These are phyloP conservation scores for Agrypnus murinus DNA, from an alignment of 2,888 invertebrate species.

Conservation along the genomic window DNA sequence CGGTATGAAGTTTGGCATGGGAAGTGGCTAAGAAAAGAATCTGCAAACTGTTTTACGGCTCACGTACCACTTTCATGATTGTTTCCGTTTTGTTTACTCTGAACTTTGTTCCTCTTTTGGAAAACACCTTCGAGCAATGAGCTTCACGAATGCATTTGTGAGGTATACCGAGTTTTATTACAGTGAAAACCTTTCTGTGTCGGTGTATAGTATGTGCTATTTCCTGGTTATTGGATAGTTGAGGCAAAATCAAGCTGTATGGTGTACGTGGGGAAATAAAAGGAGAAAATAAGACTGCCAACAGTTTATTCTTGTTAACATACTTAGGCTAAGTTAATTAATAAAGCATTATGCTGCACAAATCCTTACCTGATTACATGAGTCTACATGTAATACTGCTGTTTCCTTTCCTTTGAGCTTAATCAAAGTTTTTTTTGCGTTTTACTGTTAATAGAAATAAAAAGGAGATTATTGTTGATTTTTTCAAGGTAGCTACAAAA, in stretches of 20 bases:
- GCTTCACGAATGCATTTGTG: background rate
- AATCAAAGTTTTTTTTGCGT: background rate
- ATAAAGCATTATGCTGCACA: background rate
- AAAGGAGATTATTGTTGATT: background rate
- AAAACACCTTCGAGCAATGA: slow-evolving; percentile 9
- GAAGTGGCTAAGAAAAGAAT: slow-evolving; percentile 25
- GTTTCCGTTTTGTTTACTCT: slow-evolving; percentile 16
- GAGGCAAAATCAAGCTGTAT: background rate
- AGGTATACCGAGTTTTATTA: background rate
- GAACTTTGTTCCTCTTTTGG: background rate
- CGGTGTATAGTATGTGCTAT: background rate
- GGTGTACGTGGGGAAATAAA: background rate
- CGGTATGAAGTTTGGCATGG: background rate
- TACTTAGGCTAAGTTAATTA: background rate
- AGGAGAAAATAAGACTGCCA: too few species aligned
- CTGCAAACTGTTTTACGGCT: slow-evolving; percentile 17
- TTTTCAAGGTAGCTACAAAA: background rate
- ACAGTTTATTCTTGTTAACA: background rate
- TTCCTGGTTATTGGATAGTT: background rate
- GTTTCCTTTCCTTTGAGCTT: background rate
- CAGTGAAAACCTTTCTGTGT: background rate
- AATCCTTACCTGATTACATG: background rate
- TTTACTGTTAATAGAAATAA: background rate
- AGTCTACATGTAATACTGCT: background rate
- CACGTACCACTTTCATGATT: slow-evolving; percentile 25